These are phyloP conservation scores for Thecophora atra DNA, from an alignment of 2,888 invertebrate species.

Conservation along the genomic window DNA sequence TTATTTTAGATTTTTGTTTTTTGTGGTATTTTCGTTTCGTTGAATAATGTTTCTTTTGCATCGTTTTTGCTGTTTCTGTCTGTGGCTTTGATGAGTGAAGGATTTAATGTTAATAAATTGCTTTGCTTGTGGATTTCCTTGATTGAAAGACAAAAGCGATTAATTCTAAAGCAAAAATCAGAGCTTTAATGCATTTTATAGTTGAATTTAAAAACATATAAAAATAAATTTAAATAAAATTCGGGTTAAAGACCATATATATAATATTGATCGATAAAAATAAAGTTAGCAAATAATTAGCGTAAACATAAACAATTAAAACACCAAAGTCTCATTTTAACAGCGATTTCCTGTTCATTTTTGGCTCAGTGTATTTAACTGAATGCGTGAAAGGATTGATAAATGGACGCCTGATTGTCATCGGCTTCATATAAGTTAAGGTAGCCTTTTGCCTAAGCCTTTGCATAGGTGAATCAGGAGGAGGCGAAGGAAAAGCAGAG, in stretches of 20 bases:
- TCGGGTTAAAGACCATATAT: too few relatives aligned
- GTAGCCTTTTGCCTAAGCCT: slow-evolving; percentile 11
- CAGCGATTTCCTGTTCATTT: too few relatives aligned
- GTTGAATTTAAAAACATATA: too few relatives aligned
- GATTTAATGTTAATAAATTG: slow-evolving; percentile 36
- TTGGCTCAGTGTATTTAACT: too few relatives aligned
- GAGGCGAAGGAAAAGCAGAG: too few relatives aligned
- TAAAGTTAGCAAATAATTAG: slow-evolving; percentile 22
- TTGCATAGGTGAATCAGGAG: background rate
- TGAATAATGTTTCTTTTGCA: background rate
- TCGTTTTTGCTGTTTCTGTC: slow-evolving; percentile 5
- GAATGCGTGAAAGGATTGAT: background rate
- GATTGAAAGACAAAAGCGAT: background rate
- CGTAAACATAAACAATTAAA: slow-evolving; percentile 5
- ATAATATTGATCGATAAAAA: too few relatives aligned
- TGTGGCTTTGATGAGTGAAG: slow-evolving; percentile 19
- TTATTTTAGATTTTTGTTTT: background rate
- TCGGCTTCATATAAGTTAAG: slow-evolving; percentile 31
- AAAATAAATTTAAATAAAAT: too few relatives aligned
- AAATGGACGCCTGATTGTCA: slow-evolving; percentile 16
- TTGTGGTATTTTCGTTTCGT: background rate
- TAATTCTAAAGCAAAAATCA: too few relatives aligned
- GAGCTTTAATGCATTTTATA: too few relatives aligned
- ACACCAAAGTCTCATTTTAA: too few relatives aligned
- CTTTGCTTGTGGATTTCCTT: slow-evolving; percentile 6